phyloP scores from a whole-genome alignment of 1,140 invertebrate genomes.

The Drosophila azteca region DNA sequence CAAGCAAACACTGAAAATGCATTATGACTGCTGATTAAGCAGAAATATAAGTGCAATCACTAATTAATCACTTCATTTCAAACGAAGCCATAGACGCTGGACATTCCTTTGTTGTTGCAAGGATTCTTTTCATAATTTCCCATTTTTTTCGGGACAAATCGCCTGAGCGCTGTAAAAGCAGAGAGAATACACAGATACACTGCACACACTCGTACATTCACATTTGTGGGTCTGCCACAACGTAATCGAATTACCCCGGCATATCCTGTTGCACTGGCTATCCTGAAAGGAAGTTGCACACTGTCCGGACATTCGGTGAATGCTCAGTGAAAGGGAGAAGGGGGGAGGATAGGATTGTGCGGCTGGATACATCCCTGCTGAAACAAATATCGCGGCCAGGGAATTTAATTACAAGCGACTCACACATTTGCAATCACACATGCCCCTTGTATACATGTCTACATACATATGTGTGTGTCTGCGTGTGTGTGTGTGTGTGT shows the following conservation, averaged over 20 bases:
- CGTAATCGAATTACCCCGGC: conserved; percentile 73
- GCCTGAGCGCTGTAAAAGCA: background rate
- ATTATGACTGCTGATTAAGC: conserved; percentile 43
- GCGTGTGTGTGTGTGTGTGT: conserved; percentile 25
- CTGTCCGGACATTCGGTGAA: conserved; percentile 34
- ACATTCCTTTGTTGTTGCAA: background rate
- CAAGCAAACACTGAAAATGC: conserved; percentile 44
- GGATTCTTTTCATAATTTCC: conserved; percentile 1
- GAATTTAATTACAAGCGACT: conserved; percentile 76
- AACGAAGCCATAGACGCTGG: too few species aligned
- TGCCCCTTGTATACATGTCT: conserved; percentile 1
- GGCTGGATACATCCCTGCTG: conserved; percentile 24
- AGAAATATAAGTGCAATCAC: conserved; percentile 21
- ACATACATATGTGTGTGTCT: conserved; percentile 32
- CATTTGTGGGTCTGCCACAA: conserved; percentile 22
- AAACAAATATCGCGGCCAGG: conserved; percentile 78
- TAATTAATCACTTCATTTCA: conserved; percentile 9
- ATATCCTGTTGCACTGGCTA: conserved; percentile 64
- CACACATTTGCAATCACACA: conserved; percentile 24
- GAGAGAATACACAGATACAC: conserved; percentile 12
- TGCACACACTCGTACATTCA: background rate
- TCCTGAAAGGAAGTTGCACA: conserved; percentile 48
- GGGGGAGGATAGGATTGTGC: conserved; percentile 1
- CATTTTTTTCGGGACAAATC: background rate
- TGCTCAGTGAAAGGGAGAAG: background rate